Percentiles rank a stretch among this genome's conserved stretches.
These are phyloP conservation scores for Gymnocheta viridis DNA, from an alignment of 2,888 invertebrate species.

Conservation along the genomic window DNA sequence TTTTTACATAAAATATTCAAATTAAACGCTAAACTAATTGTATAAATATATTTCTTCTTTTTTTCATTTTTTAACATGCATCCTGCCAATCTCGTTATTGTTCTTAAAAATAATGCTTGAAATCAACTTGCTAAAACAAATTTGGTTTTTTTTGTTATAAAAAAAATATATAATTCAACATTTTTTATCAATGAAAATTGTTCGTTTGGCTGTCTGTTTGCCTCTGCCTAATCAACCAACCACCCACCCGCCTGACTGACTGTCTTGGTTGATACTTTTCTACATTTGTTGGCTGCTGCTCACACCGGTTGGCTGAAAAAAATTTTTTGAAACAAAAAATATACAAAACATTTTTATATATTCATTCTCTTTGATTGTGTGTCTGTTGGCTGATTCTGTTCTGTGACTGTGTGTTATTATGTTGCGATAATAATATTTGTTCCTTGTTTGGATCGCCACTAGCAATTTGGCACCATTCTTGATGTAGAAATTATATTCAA, in stretches of 20 bases:
- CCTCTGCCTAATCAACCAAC: slow-evolving; percentile 45
- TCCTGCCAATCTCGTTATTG: slow-evolving; percentile 62
- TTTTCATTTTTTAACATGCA: slow-evolving; percentile 53
- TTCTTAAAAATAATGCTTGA: slow-evolving; percentile 62
- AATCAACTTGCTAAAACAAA: slow-evolving; percentile 57
- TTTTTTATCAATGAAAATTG: slow-evolving; percentile 37
- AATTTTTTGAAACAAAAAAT: background rate
- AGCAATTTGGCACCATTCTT: slow-evolving; percentile 99
- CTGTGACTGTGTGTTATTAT: slow-evolving; percentile 67
- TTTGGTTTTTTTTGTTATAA: slow-evolving; percentile 36
- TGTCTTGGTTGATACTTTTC: slow-evolving; percentile 39
- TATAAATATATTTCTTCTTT: slow-evolving; percentile 47
- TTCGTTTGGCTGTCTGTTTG: slow-evolving; percentile 41
- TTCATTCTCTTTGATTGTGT: slow-evolving; percentile 37
- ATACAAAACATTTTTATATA: slow-evolving; percentile 39
- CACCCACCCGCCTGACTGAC: slow-evolving; percentile 25
- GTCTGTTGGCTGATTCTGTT: slow-evolving; percentile 50
- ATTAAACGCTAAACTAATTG: slow-evolving; percentile 52
- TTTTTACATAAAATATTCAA: slow-evolving; percentile 28
- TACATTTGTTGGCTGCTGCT: slow-evolving; percentile 44
- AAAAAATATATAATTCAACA: slow-evolving; percentile 8
- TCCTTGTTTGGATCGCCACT: slow-evolving; percentile 69
- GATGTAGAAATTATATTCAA: slow-evolving; percentile 99
- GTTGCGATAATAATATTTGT: slow-evolving; percentile 69
- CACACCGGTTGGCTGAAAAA: slow-evolving; percentile 39